These are phyloP conservation scores for Ictidomys tridecemlineatus DNA, from an alignment of 2,113 vertebrate genomes.

Conservation along the genomic window DNA sequence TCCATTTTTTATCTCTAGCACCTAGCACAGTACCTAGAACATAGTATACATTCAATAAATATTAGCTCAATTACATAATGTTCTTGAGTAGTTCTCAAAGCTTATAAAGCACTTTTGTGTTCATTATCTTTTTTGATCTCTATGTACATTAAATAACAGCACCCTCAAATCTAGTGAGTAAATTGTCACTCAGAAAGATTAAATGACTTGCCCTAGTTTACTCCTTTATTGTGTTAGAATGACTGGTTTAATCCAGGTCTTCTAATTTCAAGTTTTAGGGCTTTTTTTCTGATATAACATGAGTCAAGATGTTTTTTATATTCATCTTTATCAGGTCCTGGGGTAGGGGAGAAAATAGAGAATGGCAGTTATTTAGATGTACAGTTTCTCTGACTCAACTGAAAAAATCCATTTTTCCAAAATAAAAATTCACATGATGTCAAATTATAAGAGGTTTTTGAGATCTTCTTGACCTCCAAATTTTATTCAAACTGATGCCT, in stretches of 20 bases:
- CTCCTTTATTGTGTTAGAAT: neutral
- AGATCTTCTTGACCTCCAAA: neutral
- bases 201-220: neutral
- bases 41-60: neutral
- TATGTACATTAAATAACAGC: neutral
- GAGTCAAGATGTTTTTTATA: neutral
- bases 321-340: neutral
- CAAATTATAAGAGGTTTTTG: neutral
- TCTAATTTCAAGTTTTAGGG: neutral
- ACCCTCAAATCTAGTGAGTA: neutral
- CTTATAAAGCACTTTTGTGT: neutral
- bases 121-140: neutral
- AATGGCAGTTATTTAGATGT: constrained; percentile 14
- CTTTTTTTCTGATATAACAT: neutral
- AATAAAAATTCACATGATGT: neutral
- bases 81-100: neutral
- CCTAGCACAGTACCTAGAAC: neutral
- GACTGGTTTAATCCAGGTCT: neutral
- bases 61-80: neutral
- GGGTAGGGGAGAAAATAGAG: neutral
- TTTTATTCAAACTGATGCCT: neutral
- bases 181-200: neutral
- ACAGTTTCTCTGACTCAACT: neutral
- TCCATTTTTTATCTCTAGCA: neutral
- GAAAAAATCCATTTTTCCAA: neutral